These are phyloP conservation scores for Luffia ferchaultella DNA, from an alignment of 2,888 invertebrate genomes.

Conservation along the genomic window DNA sequence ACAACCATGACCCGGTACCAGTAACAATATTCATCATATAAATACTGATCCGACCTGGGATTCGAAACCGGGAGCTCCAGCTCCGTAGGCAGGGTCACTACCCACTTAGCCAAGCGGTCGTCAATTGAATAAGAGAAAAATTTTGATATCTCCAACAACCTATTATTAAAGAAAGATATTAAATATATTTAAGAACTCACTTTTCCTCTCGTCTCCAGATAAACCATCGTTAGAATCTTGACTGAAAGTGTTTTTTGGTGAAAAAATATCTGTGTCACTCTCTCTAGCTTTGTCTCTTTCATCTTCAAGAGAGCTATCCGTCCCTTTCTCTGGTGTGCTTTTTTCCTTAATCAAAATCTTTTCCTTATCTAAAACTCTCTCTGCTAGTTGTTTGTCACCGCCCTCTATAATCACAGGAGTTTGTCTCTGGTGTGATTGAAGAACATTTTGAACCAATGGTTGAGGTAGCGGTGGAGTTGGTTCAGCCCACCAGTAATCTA, in stretches of 20 bases:
- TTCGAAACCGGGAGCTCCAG: too few relatives aligned
- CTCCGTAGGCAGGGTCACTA: too few relatives aligned
- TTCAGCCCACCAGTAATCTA: constrained; percentile 85
- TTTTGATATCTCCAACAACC: too few relatives aligned
- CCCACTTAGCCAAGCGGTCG: too few relatives aligned
- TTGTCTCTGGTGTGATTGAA: neutral
- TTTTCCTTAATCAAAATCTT: constrained; percentile 13
- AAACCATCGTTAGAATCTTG: constrained; percentile 56
- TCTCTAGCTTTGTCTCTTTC: constrained; percentile 31
- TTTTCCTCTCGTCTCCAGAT: constrained; percentile 52
- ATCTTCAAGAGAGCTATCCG: constrained; percentile 36
- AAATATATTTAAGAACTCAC: too few relatives aligned
- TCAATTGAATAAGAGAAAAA: too few relatives aligned
- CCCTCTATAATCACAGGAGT: neutral
- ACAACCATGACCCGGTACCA: too few relatives aligned
- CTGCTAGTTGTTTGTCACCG: neutral
- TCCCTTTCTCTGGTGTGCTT: constrained; percentile 29
- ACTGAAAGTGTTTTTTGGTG: constrained; percentile 43
- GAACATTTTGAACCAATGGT: constrained; percentile 14
- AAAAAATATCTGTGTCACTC: constrained; percentile 43
- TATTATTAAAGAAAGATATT: too few relatives aligned
- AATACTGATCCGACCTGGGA: too few relatives aligned
- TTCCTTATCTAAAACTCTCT: neutral
- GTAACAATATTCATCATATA: too few relatives aligned
- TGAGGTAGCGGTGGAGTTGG: constrained; percentile 42